phyloP scores from a whole-genome alignment of 1,140 invertebrate species.

The Holcopasites calliopsidis region DNA sequence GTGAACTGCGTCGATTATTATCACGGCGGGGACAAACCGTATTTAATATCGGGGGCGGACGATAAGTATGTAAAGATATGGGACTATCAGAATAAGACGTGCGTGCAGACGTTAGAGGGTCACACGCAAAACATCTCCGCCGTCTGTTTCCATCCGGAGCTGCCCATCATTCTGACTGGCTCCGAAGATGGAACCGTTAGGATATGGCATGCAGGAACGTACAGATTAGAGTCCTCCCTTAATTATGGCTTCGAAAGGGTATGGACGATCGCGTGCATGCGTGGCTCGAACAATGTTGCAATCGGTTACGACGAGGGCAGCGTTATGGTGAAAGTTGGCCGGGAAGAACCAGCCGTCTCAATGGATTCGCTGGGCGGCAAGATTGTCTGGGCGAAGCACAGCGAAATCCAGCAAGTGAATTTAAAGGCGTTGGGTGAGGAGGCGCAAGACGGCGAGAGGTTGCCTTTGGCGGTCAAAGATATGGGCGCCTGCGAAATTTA shows the following conservation, averaged over 20 bases:
- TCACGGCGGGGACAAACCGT: conserved; percentile 99
- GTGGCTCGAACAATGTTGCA: conserved; percentile 98
- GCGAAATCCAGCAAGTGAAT: conserved; percentile 99
- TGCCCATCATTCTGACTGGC: conserved; percentile 98
- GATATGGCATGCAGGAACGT: conserved; percentile 99
- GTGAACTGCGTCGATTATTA: conserved; percentile 99
- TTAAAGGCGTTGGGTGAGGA: conserved; percentile 90
- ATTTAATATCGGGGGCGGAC: conserved; percentile 99
- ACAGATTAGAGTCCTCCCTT: conserved; percentile 96
- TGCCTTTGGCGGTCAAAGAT: conserved; percentile 97
- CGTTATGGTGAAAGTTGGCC: conserved; percentile 97
- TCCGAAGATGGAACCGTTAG: conserved; percentile 97
- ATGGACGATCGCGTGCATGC: conserved; percentile 97
- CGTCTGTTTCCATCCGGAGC: conserved; percentile 97
- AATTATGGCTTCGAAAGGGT: conserved; percentile 99
- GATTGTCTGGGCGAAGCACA: conserved; percentile 99
- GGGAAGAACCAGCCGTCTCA: conserved; percentile 99
- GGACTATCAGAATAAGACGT: conserved; percentile 99
- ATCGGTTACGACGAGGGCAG: conserved; percentile 99
- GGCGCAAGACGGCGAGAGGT: conserved; percentile 81
- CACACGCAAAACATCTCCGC: conserved; percentile 98
- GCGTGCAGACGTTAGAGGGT: conserved; percentile 98
- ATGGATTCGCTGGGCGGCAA: conserved; percentile 99
- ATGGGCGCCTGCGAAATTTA: conserved; percentile 99
- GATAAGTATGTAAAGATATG: conserved; percentile 99